These are phyloP conservation scores for Blastomussa wellsi DNA, from an alignment of 92 coral and sea anemone species.

Conservation along the genomic window DNA sequence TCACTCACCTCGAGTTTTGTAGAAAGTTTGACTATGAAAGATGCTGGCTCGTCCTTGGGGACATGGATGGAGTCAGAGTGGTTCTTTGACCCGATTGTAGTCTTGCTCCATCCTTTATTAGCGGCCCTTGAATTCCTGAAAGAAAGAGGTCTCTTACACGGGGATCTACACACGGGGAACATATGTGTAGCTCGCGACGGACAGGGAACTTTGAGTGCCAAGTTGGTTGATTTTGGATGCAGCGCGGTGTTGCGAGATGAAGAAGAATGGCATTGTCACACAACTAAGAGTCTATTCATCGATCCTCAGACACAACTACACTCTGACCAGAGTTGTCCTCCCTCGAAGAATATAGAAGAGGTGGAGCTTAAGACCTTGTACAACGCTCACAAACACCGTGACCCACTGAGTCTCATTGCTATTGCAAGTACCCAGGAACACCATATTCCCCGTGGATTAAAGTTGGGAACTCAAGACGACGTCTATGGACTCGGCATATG, in stretches of 20 bases:
- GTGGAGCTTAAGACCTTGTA: not conserved
- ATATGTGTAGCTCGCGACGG: not conserved
- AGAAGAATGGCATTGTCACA: not conserved
- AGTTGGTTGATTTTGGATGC: not conserved
- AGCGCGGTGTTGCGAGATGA: not conserved
- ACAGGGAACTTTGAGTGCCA: not conserved
- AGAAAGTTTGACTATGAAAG: not conserved
- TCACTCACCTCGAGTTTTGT: not conserved
- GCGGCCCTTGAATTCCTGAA: not conserved
- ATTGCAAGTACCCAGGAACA: no score
- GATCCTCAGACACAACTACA: slow-evolving; percentile 1
- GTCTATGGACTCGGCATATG: slow-evolving; percentile 21
- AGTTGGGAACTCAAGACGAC: slow-evolving; percentile 2
- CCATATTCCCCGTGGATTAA: not conserved
- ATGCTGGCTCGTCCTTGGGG: not conserved
- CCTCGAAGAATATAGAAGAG: not conserved
- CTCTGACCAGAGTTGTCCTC: not conserved
- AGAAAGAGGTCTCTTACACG: not conserved
- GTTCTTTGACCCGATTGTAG: slow-evolving; percentile 9
- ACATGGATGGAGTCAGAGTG: not conserved
- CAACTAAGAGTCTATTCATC: not conserved
- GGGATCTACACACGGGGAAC: not conserved
- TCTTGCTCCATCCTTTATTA: not conserved
- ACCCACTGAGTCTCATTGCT: not conserved
- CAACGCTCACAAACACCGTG: not conserved